Conservation (phyloP, 1,140 invertebrate genomes). For the Pantala flavescens region DNA sequence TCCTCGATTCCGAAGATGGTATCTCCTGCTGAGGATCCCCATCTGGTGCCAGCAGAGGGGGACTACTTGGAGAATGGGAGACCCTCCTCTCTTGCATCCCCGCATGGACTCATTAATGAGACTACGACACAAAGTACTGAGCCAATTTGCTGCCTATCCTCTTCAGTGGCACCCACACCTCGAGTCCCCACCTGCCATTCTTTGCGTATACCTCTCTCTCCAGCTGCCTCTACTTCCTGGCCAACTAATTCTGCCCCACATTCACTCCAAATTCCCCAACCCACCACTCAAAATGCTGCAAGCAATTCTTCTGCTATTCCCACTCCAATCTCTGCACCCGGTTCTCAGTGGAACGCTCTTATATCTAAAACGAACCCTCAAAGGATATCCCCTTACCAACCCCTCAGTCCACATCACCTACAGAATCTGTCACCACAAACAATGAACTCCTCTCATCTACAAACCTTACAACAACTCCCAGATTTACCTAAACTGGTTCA, state of each 20-base stretch:
- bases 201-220: not conserved
- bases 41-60: conserved; percentile 35
- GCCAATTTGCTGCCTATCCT: conserved; percentile 14
- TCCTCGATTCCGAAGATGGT: conserved; percentile 33
- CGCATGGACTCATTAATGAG: conserved; percentile 25
- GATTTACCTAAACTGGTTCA: conserved; percentile 56
- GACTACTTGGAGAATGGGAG: conserved; percentile 30
- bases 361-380: conserved; percentile 16
- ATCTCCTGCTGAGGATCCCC: conserved; percentile 29
- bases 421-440: conserved; percentile 24
- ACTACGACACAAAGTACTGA: conserved; percentile 18
- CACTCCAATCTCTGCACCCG: conserved; percentile 10
- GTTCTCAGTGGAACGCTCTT: conserved; percentile 15
- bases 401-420: conserved; percentile 23
- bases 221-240: not conserved
- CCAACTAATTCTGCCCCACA: conserved; percentile 11
- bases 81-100: conserved; percentile 27
- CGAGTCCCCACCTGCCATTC: conserved; percentile 16
- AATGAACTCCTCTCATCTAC: conserved; percentile 16
- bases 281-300: not conserved
- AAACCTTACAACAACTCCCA: conserved; percentile 30
- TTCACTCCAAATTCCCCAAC: conserved; percentile 13
- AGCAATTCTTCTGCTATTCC: conserved; percentile 11
- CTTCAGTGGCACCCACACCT: conserved; percentile 14
- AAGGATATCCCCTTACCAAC: conserved; percentile 23